Conservation (phyloP, 2,113 vertebrate species). For the Hypomesus transpacificus region DNA sequence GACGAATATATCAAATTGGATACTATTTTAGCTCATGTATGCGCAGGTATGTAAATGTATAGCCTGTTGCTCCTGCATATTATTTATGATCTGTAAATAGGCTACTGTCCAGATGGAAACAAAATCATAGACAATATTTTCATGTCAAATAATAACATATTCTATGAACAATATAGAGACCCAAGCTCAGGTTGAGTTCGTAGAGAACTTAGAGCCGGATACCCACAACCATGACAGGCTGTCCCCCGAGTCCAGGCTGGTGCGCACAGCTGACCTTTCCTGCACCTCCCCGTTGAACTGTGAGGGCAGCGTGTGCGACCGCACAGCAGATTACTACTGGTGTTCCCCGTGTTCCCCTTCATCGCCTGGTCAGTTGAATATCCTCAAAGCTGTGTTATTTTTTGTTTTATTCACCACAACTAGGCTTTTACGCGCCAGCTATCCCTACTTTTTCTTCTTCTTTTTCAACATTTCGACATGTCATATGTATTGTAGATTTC, state of each 20-base stretch:
- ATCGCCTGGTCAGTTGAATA: constrained; percentile 79
- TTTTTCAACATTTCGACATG: background rate
- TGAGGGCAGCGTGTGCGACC: constrained; percentile 79
- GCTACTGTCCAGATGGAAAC: too few relatives aligned
- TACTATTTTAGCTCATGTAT: constrained; percentile 72
- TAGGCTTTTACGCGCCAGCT: background rate
- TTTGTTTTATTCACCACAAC: background rate
- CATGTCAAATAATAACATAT: background rate
- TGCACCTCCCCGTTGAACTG: constrained; percentile 83
- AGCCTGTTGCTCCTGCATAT: too few relatives aligned
- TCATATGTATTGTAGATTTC: constrained; percentile 20
- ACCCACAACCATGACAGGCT: constrained; percentile 57
- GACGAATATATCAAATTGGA: constrained; percentile 76
- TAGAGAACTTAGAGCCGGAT: constrained; percentile 44
- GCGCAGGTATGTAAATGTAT: constrained; percentile 75
- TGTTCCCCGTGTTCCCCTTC: constrained; percentile 89
- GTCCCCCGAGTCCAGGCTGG: constrained; percentile 74
- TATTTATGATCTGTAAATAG: too few relatives aligned
- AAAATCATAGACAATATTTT: too few relatives aligned
- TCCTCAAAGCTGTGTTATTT: too few relatives aligned
- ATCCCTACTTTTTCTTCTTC: too few relatives aligned
- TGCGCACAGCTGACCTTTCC: constrained; percentile 70
- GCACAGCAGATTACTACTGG: constrained; percentile 84
- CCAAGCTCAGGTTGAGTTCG: constrained; percentile 54
- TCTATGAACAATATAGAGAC: constrained; percentile 38